Evolutionary conservation across 2,797 vertebrate genomes (phyloP).

Genomic region (Microctenopoma steveboyesi): DNA sequence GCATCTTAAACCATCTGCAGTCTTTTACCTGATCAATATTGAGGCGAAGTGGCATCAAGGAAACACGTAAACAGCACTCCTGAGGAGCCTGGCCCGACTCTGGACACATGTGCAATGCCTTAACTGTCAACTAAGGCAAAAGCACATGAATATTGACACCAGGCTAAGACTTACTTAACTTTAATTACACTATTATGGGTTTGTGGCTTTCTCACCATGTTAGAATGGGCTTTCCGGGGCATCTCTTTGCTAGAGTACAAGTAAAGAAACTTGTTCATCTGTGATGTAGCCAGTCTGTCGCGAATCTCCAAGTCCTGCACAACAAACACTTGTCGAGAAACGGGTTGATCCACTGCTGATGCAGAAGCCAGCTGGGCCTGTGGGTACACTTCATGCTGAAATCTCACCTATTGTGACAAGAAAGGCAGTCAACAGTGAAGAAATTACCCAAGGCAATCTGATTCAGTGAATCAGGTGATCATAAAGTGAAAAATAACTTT

Average conservation of each 20-base stretch:
- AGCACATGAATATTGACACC: conserved; percentile 11
- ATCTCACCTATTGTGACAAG: conserved; percentile 86
- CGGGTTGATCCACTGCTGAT: conserved; percentile 85
- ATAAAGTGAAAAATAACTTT: background rate
- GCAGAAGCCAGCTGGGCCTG: conserved; percentile 71
- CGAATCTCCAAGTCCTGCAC: conserved; percentile 97
- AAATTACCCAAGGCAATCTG: background rate
- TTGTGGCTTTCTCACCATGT: conserved; percentile 86
- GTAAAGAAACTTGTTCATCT: conserved; percentile 99
- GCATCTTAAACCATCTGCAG: background rate
- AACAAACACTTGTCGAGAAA: conserved; percentile 94
- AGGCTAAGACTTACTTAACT: background rate
- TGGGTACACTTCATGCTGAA: conserved; percentile 97
- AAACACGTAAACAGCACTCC: conserved; percentile 95
- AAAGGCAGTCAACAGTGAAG: conserved; percentile 1
- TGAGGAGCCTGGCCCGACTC: conserved; percentile 93
- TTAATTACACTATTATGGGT: background rate
- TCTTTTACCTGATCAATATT: conserved; percentile 95
- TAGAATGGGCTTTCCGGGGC: conserved; percentile 97
- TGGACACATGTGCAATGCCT: conserved; percentile 93
- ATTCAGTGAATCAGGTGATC: background rate
- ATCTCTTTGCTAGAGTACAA: conserved; percentile 98
- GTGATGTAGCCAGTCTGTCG: conserved; percentile 94
- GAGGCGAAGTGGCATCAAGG: conserved; percentile 96
- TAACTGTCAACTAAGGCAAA: conserved; percentile 88